Percentiles rank a stretch among this genome's conserved stretches.
phyloP scores from a whole-genome alignment of 1,140 invertebrate species.

The Drosophila pachea region DNA sequence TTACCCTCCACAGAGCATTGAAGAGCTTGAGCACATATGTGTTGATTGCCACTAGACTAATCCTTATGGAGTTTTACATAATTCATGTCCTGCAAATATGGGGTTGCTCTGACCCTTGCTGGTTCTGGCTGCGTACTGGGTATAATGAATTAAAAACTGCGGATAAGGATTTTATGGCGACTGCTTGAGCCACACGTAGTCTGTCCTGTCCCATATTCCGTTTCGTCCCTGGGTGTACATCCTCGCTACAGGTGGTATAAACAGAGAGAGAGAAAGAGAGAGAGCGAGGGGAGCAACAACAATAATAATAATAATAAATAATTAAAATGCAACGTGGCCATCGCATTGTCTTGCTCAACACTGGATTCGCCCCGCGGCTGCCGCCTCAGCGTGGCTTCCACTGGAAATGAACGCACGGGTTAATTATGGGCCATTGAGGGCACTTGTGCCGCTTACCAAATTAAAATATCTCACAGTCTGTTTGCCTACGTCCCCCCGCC shows the following conservation, averaged over 20 bases:
- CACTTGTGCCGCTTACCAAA: conserved; percentile 48
- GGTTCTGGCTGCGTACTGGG: not conserved
- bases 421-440: conserved; percentile 57
- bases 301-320: conserved; percentile 48
- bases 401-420: conserved; percentile 57
- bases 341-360: conserved; percentile 1
- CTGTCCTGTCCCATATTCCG: not conserved
- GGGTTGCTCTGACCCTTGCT: not conserved
- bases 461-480: conserved; percentile 33
- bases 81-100: not conserved
- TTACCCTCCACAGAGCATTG: no score
- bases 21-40: not conserved
- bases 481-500: not conserved
- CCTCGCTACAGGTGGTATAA: conserved; percentile 15
- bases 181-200: conserved; percentile 20
- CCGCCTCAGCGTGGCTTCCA: conserved; percentile 7
- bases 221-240: not conserved
- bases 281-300: conserved; percentile 17
- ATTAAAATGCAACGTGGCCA: conserved; percentile 40
- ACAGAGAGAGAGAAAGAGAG: not conserved
- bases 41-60: not conserved
- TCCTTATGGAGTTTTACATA: not conserved
- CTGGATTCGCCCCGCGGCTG: not conserved
- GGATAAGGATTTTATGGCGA: conserved; percentile 19
- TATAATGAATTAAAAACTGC: conserved; percentile 25